These are phyloP conservation scores for Oostethus manadensis DNA, from an alignment of 2,113 vertebrate species.

Conservation along the genomic window DNA sequence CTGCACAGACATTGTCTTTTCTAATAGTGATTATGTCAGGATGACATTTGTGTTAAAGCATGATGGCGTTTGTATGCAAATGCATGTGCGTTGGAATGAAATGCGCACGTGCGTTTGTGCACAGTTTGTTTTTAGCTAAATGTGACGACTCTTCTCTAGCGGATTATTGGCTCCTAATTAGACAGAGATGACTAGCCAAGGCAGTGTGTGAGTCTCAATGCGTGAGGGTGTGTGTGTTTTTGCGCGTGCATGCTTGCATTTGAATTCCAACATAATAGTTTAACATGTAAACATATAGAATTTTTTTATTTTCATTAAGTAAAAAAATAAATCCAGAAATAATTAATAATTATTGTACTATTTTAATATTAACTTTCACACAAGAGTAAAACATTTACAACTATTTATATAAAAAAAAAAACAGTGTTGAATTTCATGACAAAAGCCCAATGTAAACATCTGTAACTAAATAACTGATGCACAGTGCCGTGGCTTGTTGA, in stretches of 20 bases:
- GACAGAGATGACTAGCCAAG: slow-evolving; percentile 65
- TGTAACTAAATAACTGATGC: no score
- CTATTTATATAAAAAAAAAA: no score
- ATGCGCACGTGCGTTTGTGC: slow-evolving; percentile 40
- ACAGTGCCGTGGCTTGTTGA: no score
- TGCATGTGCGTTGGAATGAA: slow-evolving; percentile 14
- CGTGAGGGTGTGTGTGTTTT: slow-evolving; percentile 11
- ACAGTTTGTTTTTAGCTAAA: slow-evolving; percentile 65
- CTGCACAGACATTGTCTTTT: slow-evolving; percentile 42
- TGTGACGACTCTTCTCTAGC: slow-evolving; percentile 70
- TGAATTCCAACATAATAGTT: not conserved
- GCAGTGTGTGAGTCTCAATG: slow-evolving; percentile 29
- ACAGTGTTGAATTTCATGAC: no score
- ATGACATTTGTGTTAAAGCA: slow-evolving; percentile 41
- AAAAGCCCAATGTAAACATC: no score
- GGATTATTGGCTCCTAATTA: slow-evolving; percentile 72
- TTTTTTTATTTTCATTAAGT: no score
- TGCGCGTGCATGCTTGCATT: not conserved
- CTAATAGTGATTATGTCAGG: slow-evolving; percentile 61
- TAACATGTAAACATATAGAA: no score
- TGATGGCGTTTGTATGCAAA: not conserved
- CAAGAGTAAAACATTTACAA: no score
- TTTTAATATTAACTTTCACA: no score
- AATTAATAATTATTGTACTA: no score
- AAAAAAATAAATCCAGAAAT: no score